phyloP scores from a whole-genome alignment of 2,888 invertebrate genomes.

The Bugula neritina region DNA sequence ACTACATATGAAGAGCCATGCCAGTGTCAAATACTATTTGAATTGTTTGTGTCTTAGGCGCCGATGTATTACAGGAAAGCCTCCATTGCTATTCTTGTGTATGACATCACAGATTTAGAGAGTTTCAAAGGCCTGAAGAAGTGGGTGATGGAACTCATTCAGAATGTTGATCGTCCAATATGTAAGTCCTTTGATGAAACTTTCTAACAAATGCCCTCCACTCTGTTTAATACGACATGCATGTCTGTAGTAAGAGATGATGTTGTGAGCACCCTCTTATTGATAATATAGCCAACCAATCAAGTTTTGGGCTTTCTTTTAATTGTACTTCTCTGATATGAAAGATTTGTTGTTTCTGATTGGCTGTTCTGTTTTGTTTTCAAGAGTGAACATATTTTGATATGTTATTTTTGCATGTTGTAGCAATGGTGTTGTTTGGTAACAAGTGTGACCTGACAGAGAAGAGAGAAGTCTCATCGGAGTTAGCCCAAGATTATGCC shows the following conservation, averaged over 20 bases:
- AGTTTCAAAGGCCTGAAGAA: constrained; percentile 73
- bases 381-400: too few species aligned
- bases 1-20: too few species aligned
- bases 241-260: not conserved
- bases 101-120: constrained; percentile 71
- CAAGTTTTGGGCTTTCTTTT: too few species aligned
- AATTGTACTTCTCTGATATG: too few species aligned
- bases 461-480: constrained; percentile 60
- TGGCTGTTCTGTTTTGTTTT: too few species aligned
- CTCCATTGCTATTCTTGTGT: constrained; percentile 79
- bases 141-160: constrained; percentile 68
- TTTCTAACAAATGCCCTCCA: too few species aligned
- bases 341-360: too few species aligned
- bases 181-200: constrained; percentile 14
- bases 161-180: constrained; percentile 13
- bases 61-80: constrained; percentile 91
- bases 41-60: constrained; percentile 58
- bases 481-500: constrained; percentile 72
- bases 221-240: too few species aligned
- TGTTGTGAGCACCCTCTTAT: too few species aligned
- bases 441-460: constrained; percentile 75
- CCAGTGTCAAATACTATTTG: too few species aligned
- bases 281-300: too few species aligned
- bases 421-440: constrained; percentile 71
- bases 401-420: not conserved